A percentile compares a stretch with the other conserved stretches of the same genome.
These are phyloP conservation scores for Rutilus rutilus DNA, from an alignment of 2,113 vertebrate species.

Conservation along the genomic window DNA sequence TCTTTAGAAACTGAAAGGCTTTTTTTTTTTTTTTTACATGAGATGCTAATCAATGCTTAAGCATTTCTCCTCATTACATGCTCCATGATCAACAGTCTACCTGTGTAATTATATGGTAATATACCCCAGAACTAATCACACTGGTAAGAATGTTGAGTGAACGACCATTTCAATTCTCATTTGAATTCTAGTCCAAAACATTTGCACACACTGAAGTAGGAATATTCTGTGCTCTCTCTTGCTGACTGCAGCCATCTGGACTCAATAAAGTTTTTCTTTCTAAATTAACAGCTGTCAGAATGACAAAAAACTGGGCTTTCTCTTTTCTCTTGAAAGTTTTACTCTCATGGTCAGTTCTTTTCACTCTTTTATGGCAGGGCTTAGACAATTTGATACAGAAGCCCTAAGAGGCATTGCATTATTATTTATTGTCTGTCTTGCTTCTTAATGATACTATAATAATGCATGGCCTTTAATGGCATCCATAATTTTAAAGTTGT, in stretches of 20 bases:
- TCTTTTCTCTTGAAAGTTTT: slow-evolving; percentile 17
- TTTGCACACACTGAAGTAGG: slow-evolving; percentile 72
- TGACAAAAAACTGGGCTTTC: slow-evolving; percentile 23
- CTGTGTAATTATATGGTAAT: slow-evolving; percentile 76
- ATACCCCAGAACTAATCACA: slow-evolving; percentile 71
- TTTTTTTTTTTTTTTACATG: slow-evolving; percentile 54
- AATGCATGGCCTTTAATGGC: neutral
- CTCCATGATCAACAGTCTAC: slow-evolving; percentile 70
- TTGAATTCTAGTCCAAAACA: slow-evolving; percentile 63
- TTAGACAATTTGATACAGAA: slow-evolving; percentile 5
- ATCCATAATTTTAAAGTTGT: neutral
- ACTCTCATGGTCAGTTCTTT: slow-evolving; percentile 11
- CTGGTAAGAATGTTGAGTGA: slow-evolving; percentile 73
- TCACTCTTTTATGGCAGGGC: slow-evolving; percentile 44
- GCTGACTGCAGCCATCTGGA: slow-evolving; percentile 82
- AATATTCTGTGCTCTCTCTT: slow-evolving; percentile 75
- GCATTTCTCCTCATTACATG: slow-evolving; percentile 69
- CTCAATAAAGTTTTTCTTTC: slow-evolving; percentile 70
- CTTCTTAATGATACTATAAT: neutral
- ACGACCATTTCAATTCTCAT: slow-evolving; percentile 72
- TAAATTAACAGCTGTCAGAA: slow-evolving; percentile 56
- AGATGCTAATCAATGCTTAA: slow-evolving; percentile 59
- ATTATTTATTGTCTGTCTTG: neutral
- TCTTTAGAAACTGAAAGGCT: slow-evolving; percentile 46
- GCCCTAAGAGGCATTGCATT: neutral